Conservation (phyloP, 1,140 invertebrate species). For the Pachypsylla venusta region DNA sequence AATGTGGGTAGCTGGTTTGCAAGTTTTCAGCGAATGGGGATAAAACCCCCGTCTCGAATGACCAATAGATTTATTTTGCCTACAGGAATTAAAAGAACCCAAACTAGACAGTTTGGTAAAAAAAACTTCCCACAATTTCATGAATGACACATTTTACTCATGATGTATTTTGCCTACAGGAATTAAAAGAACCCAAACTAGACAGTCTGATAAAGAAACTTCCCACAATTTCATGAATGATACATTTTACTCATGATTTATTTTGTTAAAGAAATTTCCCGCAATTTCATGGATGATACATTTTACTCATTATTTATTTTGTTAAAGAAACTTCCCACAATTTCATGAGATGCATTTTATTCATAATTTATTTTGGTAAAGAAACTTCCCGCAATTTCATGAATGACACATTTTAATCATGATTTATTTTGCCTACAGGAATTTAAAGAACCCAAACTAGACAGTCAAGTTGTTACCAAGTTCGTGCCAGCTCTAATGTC, state of each 20-base stretch:
- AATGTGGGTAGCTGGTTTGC: no score
- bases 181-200: conserved; percentile 88
- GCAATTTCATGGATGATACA: background rate
- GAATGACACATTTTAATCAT: background rate
- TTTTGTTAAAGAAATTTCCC: background rate
- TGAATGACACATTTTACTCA: background rate
- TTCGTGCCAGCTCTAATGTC: conserved; percentile 89
- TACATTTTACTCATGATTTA: background rate
- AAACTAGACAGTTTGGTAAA: conserved; percentile 79
- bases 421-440: conserved; percentile 36
- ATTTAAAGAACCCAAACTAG: conserved; percentile 89
- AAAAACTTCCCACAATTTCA: background rate
- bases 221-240: background rate
- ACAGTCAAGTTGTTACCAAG: conserved; percentile 83
- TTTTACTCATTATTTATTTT: conserved; percentile 7
- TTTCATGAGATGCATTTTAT: background rate
- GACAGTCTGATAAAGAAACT: conserved; percentile 60
- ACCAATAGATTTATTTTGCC: conserved; percentile 9
- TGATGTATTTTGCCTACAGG: conserved; percentile 33
- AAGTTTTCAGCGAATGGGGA: no score
- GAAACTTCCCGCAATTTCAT: background rate
- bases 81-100: conserved; percentile 81
- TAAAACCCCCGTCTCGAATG: no score
- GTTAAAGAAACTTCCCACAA: no score
- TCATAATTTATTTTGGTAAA: conserved; percentile 6